These are phyloP conservation scores for Eulemur mongoz DNA, from an alignment of 2,797 vertebrate species.

Conservation along the genomic window DNA sequence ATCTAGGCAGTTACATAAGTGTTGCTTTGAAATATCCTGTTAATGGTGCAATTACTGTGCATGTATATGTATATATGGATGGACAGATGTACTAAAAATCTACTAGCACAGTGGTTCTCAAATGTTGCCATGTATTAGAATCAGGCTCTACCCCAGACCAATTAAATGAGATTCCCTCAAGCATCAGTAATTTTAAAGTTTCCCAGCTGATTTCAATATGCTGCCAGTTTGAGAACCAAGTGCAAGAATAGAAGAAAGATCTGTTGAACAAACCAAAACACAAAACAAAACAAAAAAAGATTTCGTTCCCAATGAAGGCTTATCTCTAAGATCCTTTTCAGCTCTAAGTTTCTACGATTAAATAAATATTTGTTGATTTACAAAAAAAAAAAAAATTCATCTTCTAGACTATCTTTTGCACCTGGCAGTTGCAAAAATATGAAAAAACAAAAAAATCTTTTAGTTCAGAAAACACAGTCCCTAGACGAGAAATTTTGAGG, in stretches of 20 bases:
- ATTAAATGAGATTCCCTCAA: not conserved
- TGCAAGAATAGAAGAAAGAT: conserved; percentile 15
- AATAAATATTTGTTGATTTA: conserved; percentile 53
- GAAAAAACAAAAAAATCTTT: not conserved
- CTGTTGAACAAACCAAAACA: not conserved
- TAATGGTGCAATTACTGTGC: not conserved
- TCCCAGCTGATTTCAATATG: not conserved
- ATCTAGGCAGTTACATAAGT: not conserved
- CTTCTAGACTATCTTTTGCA: conserved; percentile 32
- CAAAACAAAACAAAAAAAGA: not conserved
- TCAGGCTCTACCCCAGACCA: not conserved
- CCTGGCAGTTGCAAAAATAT: conserved; percentile 8
- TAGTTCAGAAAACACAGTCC: conserved; percentile 31
- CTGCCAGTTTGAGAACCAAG: not conserved
- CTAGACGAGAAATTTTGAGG: not conserved
- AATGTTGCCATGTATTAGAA: not conserved
- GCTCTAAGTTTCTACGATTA: conserved; percentile 42
- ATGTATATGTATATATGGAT: not conserved
- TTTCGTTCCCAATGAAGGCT: not conserved
- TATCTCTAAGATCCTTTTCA: conserved; percentile 4
- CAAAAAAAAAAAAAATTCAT: not conserved
- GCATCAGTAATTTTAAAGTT: conserved; percentile 8
- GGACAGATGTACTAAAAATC: not conserved
- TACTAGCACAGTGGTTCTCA: not conserved
- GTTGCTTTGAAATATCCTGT: conserved; percentile 24